Base-by-base conservation (phyloP, 1,140 invertebrate species). In the Drosophila tsacasi region DNA sequence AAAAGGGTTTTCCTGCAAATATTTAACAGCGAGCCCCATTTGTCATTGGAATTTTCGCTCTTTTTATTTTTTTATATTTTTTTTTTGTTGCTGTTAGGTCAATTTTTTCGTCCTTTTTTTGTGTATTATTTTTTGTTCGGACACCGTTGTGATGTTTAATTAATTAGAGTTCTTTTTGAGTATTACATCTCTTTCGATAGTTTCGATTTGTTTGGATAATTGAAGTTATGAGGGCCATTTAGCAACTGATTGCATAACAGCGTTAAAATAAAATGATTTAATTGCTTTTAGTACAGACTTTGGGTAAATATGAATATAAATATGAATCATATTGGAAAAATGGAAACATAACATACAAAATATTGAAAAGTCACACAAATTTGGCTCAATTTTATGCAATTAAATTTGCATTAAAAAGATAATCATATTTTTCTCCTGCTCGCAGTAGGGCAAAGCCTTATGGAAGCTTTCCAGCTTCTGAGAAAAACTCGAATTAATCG, bases 91-190 rank as follows among this genome's bases (percentile, higher is more conserved):
- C 25, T 52, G 47, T 15, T 27, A 64, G 66, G 65, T 52, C 46
- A 44, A 21, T 49, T 39, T 39, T 42, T 54, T 46, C 17, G 23
- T 17, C 5, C 25, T 27, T 66, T 72, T 72, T 47, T 49, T 61
- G 37, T 35, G 35, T 39, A 2, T 21, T 40, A 27, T 60, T 72
- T 72, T 59, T 67, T 44, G n/a, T 21, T 52, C 23, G 54, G 19
- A 52, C 37, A 37, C 30, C 75, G 77, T 72, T 83, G 77, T 81
- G 78, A 89, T 87, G 84, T 89, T 81, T 87, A 84, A 87, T 87
- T 87, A 87, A 89, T 87, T 80, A 89, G 77, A 63, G 54, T 42
- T 55, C 62, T 69, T 76, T 84, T 84, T 84, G 64, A 89, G 83
- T 71, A 81, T 81, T 72, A 68, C 60, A 80, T 71, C 46, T 44